Evolutionary conservation across 2,888 invertebrate genomes (phyloP).

Genomic region (Troides oblongomaculatus): DNA sequence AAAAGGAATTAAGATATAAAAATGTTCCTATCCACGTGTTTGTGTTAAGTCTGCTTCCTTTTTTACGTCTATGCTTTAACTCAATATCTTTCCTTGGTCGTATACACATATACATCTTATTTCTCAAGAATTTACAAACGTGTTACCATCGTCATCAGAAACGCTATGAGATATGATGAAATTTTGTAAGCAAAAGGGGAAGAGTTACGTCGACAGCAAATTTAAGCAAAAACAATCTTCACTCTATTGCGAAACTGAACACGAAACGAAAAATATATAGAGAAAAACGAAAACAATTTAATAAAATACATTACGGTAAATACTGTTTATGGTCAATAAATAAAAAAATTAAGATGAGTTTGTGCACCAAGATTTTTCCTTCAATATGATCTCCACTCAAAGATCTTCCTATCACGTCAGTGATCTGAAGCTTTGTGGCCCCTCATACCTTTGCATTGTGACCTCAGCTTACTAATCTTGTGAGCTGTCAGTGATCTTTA

Average conservation of each 20-base stretch:
- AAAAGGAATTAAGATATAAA: no score
- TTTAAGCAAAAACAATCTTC: background rate
- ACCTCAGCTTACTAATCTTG: no score
- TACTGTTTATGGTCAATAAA: background rate
- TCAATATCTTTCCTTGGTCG: background rate
- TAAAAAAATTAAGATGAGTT: no score
- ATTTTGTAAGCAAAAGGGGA: constrained; percentile 1
- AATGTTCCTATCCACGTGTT: no score
- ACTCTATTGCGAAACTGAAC: background rate
- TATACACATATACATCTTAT: background rate
- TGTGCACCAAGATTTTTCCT: no score
- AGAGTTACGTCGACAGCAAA: constrained; percentile 1
- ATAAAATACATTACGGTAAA: background rate
- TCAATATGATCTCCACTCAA: no score
- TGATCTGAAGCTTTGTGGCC: no score
- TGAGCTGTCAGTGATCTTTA: no score
- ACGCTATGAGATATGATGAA: background rate
- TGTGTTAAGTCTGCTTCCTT: no score
- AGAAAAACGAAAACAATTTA: background rate
- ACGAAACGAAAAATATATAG: background rate
- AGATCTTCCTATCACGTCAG: no score
- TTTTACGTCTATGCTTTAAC: no score
- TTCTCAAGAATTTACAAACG: background rate
- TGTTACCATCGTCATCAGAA: background rate
- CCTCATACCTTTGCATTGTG: no score